phyloP scores from a whole-genome alignment of 2,113 vertebrate species.

The Bubo bubo region DNA sequence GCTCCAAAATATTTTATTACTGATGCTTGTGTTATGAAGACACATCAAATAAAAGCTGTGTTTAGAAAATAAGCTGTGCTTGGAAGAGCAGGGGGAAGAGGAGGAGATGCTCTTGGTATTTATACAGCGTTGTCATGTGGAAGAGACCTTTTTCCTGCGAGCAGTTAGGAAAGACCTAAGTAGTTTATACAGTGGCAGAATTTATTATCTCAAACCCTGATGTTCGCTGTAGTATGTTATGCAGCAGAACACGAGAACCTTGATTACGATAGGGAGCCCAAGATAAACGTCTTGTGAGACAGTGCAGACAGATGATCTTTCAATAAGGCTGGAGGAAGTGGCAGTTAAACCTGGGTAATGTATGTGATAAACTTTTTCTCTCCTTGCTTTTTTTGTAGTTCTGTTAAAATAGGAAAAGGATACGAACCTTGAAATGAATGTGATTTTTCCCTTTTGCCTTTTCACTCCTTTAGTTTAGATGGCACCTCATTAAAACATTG shows the following conservation, averaged over 20 bases:
- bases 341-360: background rate
- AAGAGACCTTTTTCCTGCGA: background rate
- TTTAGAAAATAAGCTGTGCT: background rate
- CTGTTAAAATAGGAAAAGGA: background rate
- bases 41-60: background rate
- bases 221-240: background rate
- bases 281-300: background rate
- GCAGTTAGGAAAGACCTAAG: background rate
- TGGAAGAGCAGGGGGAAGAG: background rate
- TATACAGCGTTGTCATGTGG: fast-evolving
- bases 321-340: background rate
- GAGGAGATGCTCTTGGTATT: background rate
- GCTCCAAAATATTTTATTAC: background rate
- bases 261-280: fast-evolving
- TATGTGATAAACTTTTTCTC: background rate
- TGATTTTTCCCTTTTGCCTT: background rate
- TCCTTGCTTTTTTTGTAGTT: background rate
- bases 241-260: background rate
- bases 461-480: background rate
- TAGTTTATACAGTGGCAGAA: background rate
- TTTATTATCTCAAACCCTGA: fast-evolving
- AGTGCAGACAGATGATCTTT: background rate
- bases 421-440: background rate
- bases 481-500: background rate
- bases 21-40: background rate